phyloP scores from a whole-genome alignment of 2,797 vertebrate genomes.

The Sparus aurata region DNA sequence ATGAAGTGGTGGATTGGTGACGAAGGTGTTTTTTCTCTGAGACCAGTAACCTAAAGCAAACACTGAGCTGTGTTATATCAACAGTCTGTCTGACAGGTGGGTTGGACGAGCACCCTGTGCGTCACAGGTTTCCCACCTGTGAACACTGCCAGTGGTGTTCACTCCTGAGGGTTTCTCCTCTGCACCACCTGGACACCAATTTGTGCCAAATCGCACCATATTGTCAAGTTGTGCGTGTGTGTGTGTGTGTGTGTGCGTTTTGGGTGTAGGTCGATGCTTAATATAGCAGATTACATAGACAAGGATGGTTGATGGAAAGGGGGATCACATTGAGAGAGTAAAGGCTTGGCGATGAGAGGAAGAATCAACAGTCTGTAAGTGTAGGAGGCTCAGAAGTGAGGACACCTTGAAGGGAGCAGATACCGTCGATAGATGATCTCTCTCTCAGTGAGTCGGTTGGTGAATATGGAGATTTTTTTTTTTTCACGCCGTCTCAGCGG shows the following conservation, averaged over 20 bases:
- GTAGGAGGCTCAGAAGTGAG: not conserved
- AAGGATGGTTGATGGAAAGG: not conserved
- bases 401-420: slow-evolving; percentile 10
- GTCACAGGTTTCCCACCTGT: slow-evolving; percentile 25
- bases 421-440: not conserved
- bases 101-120: not conserved
- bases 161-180: slow-evolving; percentile 28
- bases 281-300: slow-evolving; percentile 27
- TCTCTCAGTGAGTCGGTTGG: not conserved
- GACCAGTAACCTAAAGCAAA: not conserved
- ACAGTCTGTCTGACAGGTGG: slow-evolving; percentile 7
- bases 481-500: not conserved
- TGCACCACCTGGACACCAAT: slow-evolving; percentile 44
- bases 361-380: not conserved
- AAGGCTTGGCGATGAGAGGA: not conserved
- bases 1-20: not conserved
- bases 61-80: not conserved
- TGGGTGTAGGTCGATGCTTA: slow-evolving; percentile 10
- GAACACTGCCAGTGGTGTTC: not conserved
- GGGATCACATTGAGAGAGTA: not conserved
- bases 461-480: not conserved
- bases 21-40: not conserved
- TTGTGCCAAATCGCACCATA: slow-evolving; percentile 44
- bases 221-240: slow-evolving; percentile 35
- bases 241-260: not conserved